A percentile compares a stretch with the other conserved stretches of the same genome.
phyloP scores from a whole-genome alignment of 2,113 vertebrate genomes.

The Lophotis ruficrista region DNA sequence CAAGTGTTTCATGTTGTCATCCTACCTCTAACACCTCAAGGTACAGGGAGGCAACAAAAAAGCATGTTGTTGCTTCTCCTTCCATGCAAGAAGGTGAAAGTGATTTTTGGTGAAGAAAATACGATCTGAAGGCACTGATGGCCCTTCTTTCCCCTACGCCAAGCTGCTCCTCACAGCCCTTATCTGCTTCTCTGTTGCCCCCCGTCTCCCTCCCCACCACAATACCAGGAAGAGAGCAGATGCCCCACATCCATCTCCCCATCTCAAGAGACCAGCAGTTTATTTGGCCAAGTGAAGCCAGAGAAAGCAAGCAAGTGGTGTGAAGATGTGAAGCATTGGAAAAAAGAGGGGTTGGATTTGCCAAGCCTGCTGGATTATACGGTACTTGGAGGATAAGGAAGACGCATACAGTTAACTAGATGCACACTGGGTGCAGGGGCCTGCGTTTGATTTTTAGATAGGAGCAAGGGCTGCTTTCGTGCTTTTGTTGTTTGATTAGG shows the following conservation, averaged over 20 bases:
- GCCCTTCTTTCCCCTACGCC: background rate
- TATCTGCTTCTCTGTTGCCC: background rate
- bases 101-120: constrained; percentile 5
- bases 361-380: constrained; percentile 15
- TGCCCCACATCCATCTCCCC: background rate
- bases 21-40: background rate
- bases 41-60: background rate
- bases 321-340: background rate
- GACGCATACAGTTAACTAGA: constrained; percentile 9
- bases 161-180: background rate
- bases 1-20: background rate
- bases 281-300: background rate
- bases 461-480: background rate
- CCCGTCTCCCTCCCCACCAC: background rate
- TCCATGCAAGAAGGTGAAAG: background rate
- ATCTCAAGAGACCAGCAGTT: background rate
- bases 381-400: background rate
- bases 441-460: background rate
- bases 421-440: background rate
- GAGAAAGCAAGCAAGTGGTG: background rate
- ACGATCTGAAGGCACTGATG: background rate
- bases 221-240: background rate
- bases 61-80: background rate
- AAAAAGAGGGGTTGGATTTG: background rate
- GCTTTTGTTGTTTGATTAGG: background rate